phyloP scores from a whole-genome alignment of 2,888 invertebrate genomes.

The Tetropium fuscum region DNA sequence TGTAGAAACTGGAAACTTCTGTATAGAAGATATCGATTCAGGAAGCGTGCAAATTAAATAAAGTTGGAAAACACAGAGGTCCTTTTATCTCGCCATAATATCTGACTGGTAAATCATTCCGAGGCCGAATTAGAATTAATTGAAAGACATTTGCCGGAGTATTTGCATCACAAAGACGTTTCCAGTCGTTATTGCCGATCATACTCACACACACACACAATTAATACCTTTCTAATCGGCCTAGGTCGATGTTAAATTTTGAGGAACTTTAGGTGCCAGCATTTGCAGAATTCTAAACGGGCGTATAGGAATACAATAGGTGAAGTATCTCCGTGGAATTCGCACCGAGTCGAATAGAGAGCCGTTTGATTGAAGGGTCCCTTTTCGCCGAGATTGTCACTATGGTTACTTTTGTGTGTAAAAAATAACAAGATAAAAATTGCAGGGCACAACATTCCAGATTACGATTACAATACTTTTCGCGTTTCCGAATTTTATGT shows the following conservation, averaged over 20 bases:
- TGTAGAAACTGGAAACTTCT: conserved; percentile 9
- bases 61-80: conserved; percentile 23
- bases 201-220: conserved; percentile 10
- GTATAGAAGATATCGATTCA: conserved; percentile 9
- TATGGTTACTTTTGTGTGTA: conserved; percentile 6
- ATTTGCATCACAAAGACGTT: conserved; percentile 23
- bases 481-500: neutral
- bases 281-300: neutral
- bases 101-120: conserved; percentile 15
- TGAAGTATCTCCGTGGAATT: neutral
- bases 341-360: neutral
- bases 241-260: conserved; percentile 8
- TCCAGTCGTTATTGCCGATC: neutral
- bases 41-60: conserved; percentile 21
- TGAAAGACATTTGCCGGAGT: conserved; percentile 21
- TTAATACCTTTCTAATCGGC: conserved; percentile 13
- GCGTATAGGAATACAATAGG: neutral
- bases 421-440: conserved; percentile 5
- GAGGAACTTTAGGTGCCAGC: neutral
- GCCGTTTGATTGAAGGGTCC: conserved; percentile 1
- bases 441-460: neutral
- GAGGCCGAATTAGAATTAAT: conserved; percentile 18
- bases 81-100: conserved; percentile 21
- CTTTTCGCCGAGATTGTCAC: conserved; percentile 5
- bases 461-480: neutral